Base-by-base conservation (phyloP, 2,888 invertebrate species). In the Hipparchia semele region DNA sequence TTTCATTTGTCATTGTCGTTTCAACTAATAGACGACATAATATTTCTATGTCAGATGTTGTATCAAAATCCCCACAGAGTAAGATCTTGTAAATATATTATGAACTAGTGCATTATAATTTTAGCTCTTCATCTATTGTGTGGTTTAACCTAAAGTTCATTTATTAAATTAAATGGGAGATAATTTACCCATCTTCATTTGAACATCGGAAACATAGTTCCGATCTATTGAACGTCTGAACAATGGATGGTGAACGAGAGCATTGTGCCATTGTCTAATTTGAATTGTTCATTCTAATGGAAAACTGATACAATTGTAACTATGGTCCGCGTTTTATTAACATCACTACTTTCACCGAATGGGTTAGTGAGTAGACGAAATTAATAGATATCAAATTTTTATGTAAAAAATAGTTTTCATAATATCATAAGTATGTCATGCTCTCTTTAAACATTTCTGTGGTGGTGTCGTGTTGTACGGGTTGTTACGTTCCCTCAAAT, bases 231-330 rank as follows among this genome's bases (percentile, higher is more conserved):
- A 64, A 65, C 49, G 66, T 56, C 39, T 39, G 75, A 75, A 75
- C 72, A 75, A 72, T 75, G 70, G 72, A 51, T 23, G 60, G 33
- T 68, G 72, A 70, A 70, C 70, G 53, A 65, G 64, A 64, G 70
- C 39, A 72, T 70, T 72, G 75, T 75, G 56, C 61, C 62, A 51
- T 71, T 74, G 71, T 73, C 72, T 74, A 75, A 74, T 77, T 75
- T 75, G 72, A 74, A 74, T 74, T 71, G 74, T 74, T 73, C 74
- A 70, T 68, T 71, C 71, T 73, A 73, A 71, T 60, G 72, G 67
- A 75, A 76, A 73, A 71, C 64, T 70, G 75, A 76, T 75, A 76
- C 53, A 68, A 9, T 54, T 61, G 56, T 62, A 4, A 65, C 51
- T 12, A 13, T 68, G 12, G 51, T 33, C 33, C 46, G 46, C 51